A percentile compares a stretch with the other conserved stretches of the same genome.
phyloP scores from a whole-genome alignment of 2,113 vertebrate genomes.

The Melanerpes aurifrons region DNA sequence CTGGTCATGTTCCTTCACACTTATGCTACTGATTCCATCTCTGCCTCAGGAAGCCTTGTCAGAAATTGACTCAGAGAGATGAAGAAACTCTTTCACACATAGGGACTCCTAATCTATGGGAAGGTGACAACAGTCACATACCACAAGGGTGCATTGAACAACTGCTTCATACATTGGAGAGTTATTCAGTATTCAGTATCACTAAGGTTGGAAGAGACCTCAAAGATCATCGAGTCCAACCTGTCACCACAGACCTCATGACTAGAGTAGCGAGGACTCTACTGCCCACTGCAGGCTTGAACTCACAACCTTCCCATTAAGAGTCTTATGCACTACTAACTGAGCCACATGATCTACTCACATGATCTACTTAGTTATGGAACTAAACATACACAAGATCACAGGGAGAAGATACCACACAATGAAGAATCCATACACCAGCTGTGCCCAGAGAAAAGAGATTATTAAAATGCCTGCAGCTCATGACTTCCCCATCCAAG shows the following conservation, averaged over 20 bases:
- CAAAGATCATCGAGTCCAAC: too few species aligned
- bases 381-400: background rate
- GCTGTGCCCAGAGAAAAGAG: background rate
- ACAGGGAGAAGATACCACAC: background rate
- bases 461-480: background rate
- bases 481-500: fast-evolving
- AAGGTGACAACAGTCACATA: background rate
- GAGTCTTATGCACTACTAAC: too few species aligned
- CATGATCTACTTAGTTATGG: too few species aligned
- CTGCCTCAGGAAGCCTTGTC: fast-evolving
- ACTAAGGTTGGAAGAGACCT: too few species aligned
- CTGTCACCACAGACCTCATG: too few species aligned
- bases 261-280: too few species aligned
- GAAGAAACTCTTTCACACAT: fast-evolving
- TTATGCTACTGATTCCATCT: fast-evolving
- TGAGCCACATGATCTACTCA: too few species aligned
- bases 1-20: background rate
- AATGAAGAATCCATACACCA: background rate
- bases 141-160: background rate
- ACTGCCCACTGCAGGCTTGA: too few species aligned
- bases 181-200: too few species aligned
- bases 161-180: background rate
- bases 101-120: background rate
- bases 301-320: too few species aligned
- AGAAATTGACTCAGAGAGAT: background rate